A percentile compares a stretch with the other conserved stretches of the same genome.
phyloP scores from a whole-genome alignment of 92 coral and sea anemone species.

The Porites rus region DNA sequence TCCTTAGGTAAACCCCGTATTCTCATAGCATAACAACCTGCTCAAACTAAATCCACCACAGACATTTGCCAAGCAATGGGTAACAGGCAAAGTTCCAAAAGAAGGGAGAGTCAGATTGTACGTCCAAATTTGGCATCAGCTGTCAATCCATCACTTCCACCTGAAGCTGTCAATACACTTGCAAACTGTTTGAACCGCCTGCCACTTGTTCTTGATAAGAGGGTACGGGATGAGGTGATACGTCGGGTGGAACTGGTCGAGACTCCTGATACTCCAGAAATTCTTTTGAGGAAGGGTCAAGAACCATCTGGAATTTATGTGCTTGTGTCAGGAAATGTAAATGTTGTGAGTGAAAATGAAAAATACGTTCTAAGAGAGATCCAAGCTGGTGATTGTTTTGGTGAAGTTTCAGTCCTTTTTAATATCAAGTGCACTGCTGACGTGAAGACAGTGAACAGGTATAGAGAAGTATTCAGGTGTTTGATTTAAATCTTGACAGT shows the following conservation, averaged over 20 bases:
- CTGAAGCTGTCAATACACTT: conserved; percentile 55
- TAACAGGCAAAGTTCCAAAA: conserved; percentile 47
- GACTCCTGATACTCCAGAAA: conserved; percentile 51
- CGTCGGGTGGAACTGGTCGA: conserved; percentile 50
- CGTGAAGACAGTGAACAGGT: conserved; percentile 72
- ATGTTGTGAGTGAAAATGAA: conserved; percentile 67
- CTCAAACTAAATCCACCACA: background rate
- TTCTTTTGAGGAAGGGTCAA: conserved; percentile 63
- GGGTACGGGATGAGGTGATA: conserved; percentile 60
- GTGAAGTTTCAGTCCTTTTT: conserved; percentile 84
- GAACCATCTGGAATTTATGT: conserved; percentile 75
- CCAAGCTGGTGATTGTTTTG: conserved; percentile 77
- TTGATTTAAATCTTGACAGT: background rate
- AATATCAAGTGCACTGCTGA: conserved; percentile 78
- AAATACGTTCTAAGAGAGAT: conserved; percentile 71
- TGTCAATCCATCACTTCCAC: conserved; percentile 53
- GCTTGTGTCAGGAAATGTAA: conserved; percentile 75
- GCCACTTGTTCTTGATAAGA: conserved; percentile 58
- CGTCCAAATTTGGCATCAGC: conserved; percentile 38
- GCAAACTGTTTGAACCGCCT: conserved; percentile 66
- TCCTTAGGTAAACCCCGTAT: background rate
- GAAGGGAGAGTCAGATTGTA: conserved; percentile 37
- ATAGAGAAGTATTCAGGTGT: background rate
- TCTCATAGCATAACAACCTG: background rate
- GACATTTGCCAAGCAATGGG: conserved; percentile 42